Base-by-base conservation (phyloP, 1,140 invertebrate species). In the Tetragonula clypearis region DNA sequence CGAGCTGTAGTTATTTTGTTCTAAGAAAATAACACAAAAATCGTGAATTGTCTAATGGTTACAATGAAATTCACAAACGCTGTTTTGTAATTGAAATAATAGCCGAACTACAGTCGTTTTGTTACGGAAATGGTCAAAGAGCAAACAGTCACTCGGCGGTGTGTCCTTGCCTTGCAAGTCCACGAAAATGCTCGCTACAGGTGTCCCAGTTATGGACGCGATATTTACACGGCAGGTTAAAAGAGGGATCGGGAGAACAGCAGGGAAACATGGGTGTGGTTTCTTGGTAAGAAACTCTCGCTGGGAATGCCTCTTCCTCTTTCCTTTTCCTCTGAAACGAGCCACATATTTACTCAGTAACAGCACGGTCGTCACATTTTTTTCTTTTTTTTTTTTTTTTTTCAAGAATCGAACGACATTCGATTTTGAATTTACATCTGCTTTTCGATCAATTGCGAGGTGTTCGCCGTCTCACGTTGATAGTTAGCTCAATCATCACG, bases 121-220 rank as follows among this genome's bases (percentile, higher is more conserved):
- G 58, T 49, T 72, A 41, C n/a, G 68, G 74, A 49, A 56, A 21
- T n/a, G 35, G 74, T 14, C n/a, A 49, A 30, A 35, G 41, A 53
- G 30, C 26, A 41, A 3, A 23, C 21, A 23, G 4, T 21, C 68
- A 69, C 65, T 62, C 53, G 41, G 9, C 49, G 9, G 55, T 58
- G 71, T 49, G 62, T 53, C 82, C 26, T 77, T 78, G 19, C 41
- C 5, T 66, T 1, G 26, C 26, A 66, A 19, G 82, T 49, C 30
- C 35, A 84, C 72, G 84, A 90, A 90, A 88, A 90, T 75, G 23
- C 26, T 66, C 86, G 62, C 72, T 77, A 69, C 84, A 84, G 87
- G 87, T 89, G 87, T 88, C 87, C 87, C 56, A 84, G 69, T 82
- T 88, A 83, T 62, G 56, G 87, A 69, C 26, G 66, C 53, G 17